phyloP scores from a whole-genome alignment of 2,888 invertebrate species.

The Ypsolopha scabrella region DNA sequence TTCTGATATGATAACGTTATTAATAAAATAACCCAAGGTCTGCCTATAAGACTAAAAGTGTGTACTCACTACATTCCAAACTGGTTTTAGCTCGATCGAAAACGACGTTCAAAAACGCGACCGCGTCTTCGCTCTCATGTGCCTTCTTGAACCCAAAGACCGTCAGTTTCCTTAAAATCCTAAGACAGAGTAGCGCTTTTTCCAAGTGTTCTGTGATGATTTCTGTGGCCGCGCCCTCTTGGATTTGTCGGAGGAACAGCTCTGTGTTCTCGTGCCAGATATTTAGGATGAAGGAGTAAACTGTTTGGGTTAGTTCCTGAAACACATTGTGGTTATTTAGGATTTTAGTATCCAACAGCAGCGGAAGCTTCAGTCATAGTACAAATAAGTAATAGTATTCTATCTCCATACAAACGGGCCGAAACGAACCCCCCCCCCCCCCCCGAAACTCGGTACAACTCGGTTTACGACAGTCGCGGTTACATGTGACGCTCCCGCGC shows the following conservation, averaged over 20 bases:
- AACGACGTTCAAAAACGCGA: slow-evolving; percentile 82
- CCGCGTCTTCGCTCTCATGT: slow-evolving; percentile 79
- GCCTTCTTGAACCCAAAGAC: slow-evolving; percentile 86
- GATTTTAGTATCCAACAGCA: no score
- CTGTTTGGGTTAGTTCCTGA: slow-evolving; percentile 81
- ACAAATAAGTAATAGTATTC: no score
- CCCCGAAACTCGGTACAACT: no score
- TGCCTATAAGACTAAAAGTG: no score
- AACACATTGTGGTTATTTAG: slow-evolving; percentile 3
- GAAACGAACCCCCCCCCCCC: no score
- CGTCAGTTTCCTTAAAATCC: slow-evolving; percentile 86
- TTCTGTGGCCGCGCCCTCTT: slow-evolving; percentile 69
- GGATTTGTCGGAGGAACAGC: slow-evolving; percentile 74
- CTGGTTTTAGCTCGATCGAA: slow-evolving; percentile 84
- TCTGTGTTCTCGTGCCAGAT: slow-evolving; percentile 85
- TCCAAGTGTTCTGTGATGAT: slow-evolving; percentile 78
- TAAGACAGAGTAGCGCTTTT: slow-evolving; percentile 82
- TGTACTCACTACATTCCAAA: slow-evolving; percentile 85
- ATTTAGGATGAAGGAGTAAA: slow-evolving; percentile 80
- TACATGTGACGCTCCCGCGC: no score
- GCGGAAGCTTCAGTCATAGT: no score
- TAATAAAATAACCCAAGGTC: no score
- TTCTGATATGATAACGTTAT: no score
- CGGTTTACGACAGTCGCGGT: no score
- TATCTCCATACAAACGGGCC: no score